Evolutionary conservation across 2,888 invertebrate species (phyloP), one percentile per base, ranked within the genome.

Genomic region (Hirtodrosophila cameraria): DNA sequence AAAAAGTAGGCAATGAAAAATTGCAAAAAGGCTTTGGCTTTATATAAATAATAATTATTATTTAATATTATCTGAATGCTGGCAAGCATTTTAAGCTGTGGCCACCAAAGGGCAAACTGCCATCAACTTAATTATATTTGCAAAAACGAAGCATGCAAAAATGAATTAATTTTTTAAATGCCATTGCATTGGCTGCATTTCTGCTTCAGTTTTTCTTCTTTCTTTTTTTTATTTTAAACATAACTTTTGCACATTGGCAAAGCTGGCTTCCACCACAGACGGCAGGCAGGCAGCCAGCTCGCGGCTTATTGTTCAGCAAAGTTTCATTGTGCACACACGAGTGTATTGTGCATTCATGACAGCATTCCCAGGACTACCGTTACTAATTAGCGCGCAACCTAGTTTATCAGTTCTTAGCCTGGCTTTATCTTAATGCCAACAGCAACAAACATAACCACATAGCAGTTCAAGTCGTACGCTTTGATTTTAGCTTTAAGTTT

Each of bases 341-440:
- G 60, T 67, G 74, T 64, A 70, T 68, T 78, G 75, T 71, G 71
- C 54, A 77, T 67, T 81, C 78, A 45, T 36, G 68, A 60, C 57
- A 61, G 63, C 52, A 58, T 49, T 82, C 83, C 80, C 83, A 57
- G 45, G 84, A 76, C 76, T 62, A 66, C 61, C 80, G 76, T 76
- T 50, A 86, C 86, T 86, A 80, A 80, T 80, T 80, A 86, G 76
- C 73, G 80, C 45, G 80, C 74, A 86, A 80, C 80, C 80, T 65
- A 80, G 83, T 86, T 80, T 76, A 86, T 80, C 80, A 86, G 86
- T 76, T 80, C 76, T 79, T 79, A 58, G 76, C 62, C 46, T 36
- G 23, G 61, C n/a, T 38, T 63, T 68, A 64, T 73, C 71, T 60
- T 46, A 11, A 25, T 25, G 46, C 15, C 28, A 30, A 39, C 16